Base-by-base conservation (phyloP, 1,140 invertebrate genomes). In the Homarus americanus region DNA sequence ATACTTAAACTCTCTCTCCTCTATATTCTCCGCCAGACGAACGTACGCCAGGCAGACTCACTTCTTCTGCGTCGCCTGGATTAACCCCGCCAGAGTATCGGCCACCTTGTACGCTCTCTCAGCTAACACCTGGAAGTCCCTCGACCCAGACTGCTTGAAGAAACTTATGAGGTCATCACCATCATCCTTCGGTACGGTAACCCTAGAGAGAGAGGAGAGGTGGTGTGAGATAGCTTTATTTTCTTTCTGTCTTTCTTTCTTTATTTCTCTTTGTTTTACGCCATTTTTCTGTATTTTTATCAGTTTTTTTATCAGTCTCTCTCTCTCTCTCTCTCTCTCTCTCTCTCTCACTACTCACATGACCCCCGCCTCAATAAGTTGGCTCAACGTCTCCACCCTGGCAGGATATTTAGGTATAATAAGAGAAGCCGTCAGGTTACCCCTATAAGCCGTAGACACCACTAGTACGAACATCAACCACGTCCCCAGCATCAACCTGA, bases 341-440 rank as follows among this genome's bases (percentile, higher is more conserved):
- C 72, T 38, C 32, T 34, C 32, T 15, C 36, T 34, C 32, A 7
- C 34, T 15, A 73, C 72, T 38, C 72, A 34, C 72, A 5, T 73
- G 72, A 28, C 32, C 32, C 32, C 36, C 5, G 5, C 5, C 36
- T 73, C 9, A 28, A 38, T 73, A 28, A 36, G 28, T 12, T 73
- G 36, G 20, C 10, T n/a, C 36, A 78, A 17, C 5, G 75, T 78
- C 38, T 78, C 75, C 1, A 41, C 24, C 10, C 36, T 41, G 36
- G 34, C 4, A 5, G 75, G 38, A 38, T 38, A 36, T 38, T 78
- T 78, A 0, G 34, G 34, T 9, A 78, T 38, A 20, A 28, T 38
- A 17, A 78, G 72, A 32, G 34, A 75, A 10, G 72, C 72, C n/a
- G 72, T 75, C 72, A 75, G 72, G 72, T 75, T 75, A 32, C 28